Evolutionary conservation across 2,113 vertebrate genomes (phyloP), one percentile per base, ranked within the genome.

Genomic region (Ameiurus melas): DNA sequence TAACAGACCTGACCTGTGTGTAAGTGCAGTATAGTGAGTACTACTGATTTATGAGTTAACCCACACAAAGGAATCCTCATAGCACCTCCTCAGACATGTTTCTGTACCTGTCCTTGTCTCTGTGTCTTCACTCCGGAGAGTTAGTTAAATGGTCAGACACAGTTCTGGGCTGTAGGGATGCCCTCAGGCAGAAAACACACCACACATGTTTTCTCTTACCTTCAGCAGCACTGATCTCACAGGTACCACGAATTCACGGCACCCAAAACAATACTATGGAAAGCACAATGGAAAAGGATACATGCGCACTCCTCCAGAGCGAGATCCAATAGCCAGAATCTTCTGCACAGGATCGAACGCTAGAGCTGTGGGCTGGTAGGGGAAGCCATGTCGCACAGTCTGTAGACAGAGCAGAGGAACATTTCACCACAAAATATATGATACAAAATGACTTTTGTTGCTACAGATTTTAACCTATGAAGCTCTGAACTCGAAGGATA

Each of bases 341-440:
- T 98, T 99, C 96, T 99, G 98, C 92, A 99, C 97, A 0, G 98
- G 98, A 94, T 99, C 98, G 92, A 98, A 99, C 86, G 97, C 97
- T 94, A 99, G 95, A 88, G 97, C 94, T 84, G 97, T 99, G 75
- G 98, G 98, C 87, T 99, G 96, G 93, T 98, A 97, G 57, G 98
- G 97, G 91, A 99, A 99, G 70, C 98, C 98, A 93, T 99, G 98
- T 75, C 98, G 97, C 90, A 98, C 97, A 51, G 97, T 99, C 98
- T 99, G 96, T 89, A 96, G 95, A 25, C 93, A 85, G 95, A 8
- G 91, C 27, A 86, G 30, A 84, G 10, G 25, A 90, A 64, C 62
- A 39, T 33, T 86, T 64, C 51, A 30, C 7, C 64, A 70, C 47
- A 84, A 51, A 14, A 75, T 75, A 36, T 10, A 13, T 22, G 20